These are phyloP conservation scores for Philonicus albiceps DNA, from an alignment of 2,888 invertebrate species.

Conservation along the genomic window DNA sequence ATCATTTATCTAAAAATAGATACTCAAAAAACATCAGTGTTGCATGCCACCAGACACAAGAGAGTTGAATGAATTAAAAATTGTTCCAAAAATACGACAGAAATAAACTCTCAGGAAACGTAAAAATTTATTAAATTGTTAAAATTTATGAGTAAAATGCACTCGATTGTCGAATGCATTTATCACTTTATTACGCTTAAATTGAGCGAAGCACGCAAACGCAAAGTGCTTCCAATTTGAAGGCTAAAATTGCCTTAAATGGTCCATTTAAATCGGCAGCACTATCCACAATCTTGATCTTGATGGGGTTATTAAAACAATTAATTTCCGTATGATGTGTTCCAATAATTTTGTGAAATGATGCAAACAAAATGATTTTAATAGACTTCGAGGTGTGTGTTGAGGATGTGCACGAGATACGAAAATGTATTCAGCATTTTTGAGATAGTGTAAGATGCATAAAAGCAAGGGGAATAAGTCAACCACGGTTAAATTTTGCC, in stretches of 20 bases:
- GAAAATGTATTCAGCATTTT: not conserved
- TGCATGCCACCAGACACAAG: not conserved
- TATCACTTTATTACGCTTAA: not conserved
- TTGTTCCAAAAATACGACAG: not conserved
- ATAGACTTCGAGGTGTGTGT: not conserved
- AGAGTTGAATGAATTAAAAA: not conserved
- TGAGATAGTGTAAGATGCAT: not conserved
- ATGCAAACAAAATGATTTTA: not conserved
- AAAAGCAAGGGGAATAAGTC: too few species aligned
- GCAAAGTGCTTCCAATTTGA: not conserved
- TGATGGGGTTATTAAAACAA: not conserved
- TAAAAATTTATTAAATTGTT: not conserved
- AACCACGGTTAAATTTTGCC: too few species aligned
- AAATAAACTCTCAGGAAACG: not conserved
- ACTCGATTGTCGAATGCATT: not conserved
- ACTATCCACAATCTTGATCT: not conserved
- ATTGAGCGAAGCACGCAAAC: not conserved
- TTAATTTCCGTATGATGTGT: not conserved
- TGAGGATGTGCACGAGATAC: too few species aligned
- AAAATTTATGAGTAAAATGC: not conserved
- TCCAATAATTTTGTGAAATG: not conserved
- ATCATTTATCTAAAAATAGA: not conserved
- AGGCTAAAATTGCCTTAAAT: not conserved
- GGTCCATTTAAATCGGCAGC: not conserved
- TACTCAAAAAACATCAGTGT: not conserved